Evolutionary conservation across 2,113 vertebrate genomes (phyloP), one percentile per base, ranked within the genome.

Genomic region (Craseonycteris thonglongyai): DNA sequence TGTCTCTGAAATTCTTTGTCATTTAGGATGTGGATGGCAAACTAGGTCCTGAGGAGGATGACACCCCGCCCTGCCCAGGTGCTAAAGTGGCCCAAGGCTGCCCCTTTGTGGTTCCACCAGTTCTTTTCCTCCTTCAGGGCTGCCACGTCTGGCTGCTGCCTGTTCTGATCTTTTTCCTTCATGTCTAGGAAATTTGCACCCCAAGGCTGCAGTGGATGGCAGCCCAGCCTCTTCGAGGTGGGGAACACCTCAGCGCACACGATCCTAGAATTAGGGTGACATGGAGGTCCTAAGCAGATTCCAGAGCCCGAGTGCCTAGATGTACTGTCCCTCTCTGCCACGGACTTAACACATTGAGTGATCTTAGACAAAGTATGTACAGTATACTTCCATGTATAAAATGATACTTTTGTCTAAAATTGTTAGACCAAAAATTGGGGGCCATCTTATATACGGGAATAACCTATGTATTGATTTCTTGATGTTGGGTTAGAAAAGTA

Each of bases 171-270:
- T 4, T n/a, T 12, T 0, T 14, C 56, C 26, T 15, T 84, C 51
- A 9, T 3, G 21, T 66, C 24, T 14, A 22, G 30, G 42, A 82
- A 40, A 40, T 7, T 0, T 16, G 42, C n/a, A 38, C 21, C 11
- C 54, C 12, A 56, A 22, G 15, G 6, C 11, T 0, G 40, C 65
- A 1, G 0, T 2, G 22, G 13, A n/a, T 49, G 49, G 63, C 30
- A 66, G 7, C 21, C n/a, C 2, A 8, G 49, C 40, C 12, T 88
- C 8, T 68, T 19, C 14, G 61, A 45, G 22, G 42, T 12, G 42
- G 7, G 35, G 6, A 9, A 30, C 5, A 9, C 26, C 35, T 74
- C 38, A n/a, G n/a, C 16, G 22, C 28, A 54, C 45, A 7, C 49
- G 54, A 24, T 24, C 40, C 9, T 47, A 26, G n/a, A 91, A 13